These are phyloP conservation scores for Heterohyrax brucei DNA, from an alignment of 2,797 vertebrate genomes.

Conservation along the genomic window DNA sequence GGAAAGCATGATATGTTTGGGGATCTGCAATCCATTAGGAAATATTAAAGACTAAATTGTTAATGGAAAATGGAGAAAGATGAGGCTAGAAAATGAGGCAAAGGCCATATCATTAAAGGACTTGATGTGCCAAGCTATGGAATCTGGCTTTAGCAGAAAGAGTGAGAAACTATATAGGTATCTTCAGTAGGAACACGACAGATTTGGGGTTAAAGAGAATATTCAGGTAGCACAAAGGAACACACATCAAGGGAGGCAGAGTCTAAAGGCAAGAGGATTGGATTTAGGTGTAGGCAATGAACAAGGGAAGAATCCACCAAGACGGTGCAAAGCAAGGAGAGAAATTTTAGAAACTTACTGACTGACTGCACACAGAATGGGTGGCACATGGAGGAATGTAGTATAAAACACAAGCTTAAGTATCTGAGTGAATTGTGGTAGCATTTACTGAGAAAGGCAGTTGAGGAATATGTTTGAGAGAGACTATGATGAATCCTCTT, in stretches of 20 bases:
- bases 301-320: neutral
- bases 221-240: neutral
- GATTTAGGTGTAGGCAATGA: neutral
- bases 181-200: neutral
- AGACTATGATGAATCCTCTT: neutral
- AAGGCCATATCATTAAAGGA: neutral
- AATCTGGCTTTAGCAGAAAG: neutral
- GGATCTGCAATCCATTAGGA: neutral
- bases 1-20: neutral
- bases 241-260: neutral
- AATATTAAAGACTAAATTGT: neutral
- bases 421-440: neutral
- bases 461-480: neutral
- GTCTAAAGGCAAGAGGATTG: neutral
- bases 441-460: neutral
- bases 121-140: neutral
- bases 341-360: neutral
- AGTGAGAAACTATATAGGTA: neutral
- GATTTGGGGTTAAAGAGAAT: conserved; percentile 12
- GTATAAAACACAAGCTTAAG: neutral
- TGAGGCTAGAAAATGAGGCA: neutral
- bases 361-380: neutral
- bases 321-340: neutral
- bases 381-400: fast-evolving
- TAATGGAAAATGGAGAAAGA: neutral